Evolutionary conservation across 2,888 invertebrate genomes (phyloP), one percentile per base, ranked within the genome.

Genomic region (Cynaeus angustus): DNA sequence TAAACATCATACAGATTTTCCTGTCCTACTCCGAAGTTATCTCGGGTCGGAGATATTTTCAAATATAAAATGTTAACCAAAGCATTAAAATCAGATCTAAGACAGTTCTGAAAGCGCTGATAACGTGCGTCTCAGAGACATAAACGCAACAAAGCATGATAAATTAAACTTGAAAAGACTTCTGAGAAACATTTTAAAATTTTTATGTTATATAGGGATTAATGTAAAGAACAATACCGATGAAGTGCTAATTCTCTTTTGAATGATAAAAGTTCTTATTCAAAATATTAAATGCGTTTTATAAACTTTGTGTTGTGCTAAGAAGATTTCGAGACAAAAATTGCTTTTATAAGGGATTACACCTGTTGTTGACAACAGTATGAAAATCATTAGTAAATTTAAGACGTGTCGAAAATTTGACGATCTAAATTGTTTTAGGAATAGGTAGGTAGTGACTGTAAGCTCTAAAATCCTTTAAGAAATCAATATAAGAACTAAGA

Each of bases 131-230:
- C 28, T 21, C 9, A 33, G 46, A 28, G 33, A 59, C 37, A 46
- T 59, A n/a, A 33, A 46, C 45, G 59, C 59, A 59, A 59, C 59
- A 59, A 59, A 33, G 59, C 59, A 46, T 59, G 43, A 45, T 16
- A 28, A 59, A 59, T 59, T 59, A 46, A 59, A 59, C 59, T 46
- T 59, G 59, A 59, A 45, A 56, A 45, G 59, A 46, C 59, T 59
- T 59, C 26, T 13, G 13, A 45, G 16, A 10, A 28, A 59, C 45
- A 30, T 58, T 9, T 10, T 58, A 43, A 38, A 38, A 58, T 46
- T 59, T 59, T 59, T 58, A 43, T 26, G 26, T 30, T 46, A n/a
- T 9, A 28, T 33, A 30, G 37, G 45, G 28, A 58, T 58, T 58
- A 28, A 12, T 16, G 7, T 12, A 58, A 30, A 58, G 58, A 43